Evolutionary conservation across 2,113 vertebrate genomes (phyloP).

Genomic region (Varanus salvator): DNA sequence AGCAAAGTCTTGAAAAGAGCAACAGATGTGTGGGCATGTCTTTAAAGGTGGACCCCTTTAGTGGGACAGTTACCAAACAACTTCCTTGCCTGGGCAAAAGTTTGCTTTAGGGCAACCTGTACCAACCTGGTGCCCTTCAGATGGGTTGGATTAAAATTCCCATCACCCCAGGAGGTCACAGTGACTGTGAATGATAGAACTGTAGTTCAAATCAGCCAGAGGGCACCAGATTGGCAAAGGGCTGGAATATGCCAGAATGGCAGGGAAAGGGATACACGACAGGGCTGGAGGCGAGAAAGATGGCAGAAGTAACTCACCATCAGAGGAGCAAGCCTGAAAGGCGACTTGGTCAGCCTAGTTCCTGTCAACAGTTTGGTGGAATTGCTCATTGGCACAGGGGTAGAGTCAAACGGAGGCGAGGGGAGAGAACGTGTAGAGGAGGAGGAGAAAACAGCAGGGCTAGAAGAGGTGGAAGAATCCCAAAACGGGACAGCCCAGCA

Average conservation of each 20-base stretch:
- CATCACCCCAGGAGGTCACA: too few species aligned
- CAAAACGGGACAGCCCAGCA: not conserved
- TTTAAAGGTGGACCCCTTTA: too few species aligned
- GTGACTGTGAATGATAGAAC: too few species aligned
- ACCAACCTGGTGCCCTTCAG: not conserved
- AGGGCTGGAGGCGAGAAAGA: too few species aligned
- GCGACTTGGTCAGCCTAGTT: not conserved
- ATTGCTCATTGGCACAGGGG: not conserved
- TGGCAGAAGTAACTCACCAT: not conserved
- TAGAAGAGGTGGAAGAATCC: slow-evolving; percentile 3
- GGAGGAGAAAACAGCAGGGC: not conserved
- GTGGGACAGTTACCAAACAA: not conserved
- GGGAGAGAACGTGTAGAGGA: not conserved
- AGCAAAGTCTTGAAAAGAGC: not conserved
- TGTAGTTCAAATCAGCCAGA: too few species aligned
- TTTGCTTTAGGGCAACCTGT: not conserved
- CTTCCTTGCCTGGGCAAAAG: not conserved
- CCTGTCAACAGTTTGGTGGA: not conserved
- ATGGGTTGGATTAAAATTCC: too few species aligned
- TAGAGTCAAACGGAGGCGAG: not conserved
- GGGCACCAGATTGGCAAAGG: too few species aligned
- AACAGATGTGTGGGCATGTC: not conserved
- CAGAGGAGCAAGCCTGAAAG: not conserved
- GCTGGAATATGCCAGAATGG: too few species aligned
- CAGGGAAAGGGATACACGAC: too few species aligned